Conservation (phyloP, 2,113 vertebrate genomes). For the Stegastes partitus region DNA sequence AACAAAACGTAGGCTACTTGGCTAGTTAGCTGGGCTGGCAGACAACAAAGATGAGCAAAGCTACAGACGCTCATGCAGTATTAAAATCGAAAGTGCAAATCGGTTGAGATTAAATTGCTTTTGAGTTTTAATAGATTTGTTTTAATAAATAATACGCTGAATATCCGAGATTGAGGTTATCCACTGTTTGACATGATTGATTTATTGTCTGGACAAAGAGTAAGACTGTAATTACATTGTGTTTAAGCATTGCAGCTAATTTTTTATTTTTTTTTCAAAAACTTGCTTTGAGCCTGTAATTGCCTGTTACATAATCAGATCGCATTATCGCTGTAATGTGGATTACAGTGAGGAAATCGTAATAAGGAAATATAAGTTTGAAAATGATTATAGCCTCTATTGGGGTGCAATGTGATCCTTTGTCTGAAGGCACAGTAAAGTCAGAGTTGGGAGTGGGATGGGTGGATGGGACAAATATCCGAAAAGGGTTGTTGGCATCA, state of each 20-base stretch:
- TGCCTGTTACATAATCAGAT: constrained; percentile 56
- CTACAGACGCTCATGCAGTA: not conserved
- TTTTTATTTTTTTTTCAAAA: not conserved
- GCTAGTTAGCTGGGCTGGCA: constrained; percentile 62
- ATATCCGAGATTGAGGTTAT: not conserved
- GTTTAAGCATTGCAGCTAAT: constrained; percentile 1
- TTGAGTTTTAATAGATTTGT: not conserved
- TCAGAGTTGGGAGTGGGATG: constrained; percentile 75
- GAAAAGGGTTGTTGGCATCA: constrained; percentile 60
- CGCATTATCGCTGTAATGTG: constrained; percentile 8
- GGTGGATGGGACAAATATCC: constrained; percentile 70
- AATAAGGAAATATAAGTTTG: not conserved
- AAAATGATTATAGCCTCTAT: not conserved
- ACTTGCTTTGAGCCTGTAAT: constrained; percentile 31
- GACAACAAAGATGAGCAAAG: constrained; percentile 74
- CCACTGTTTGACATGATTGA: not conserved
- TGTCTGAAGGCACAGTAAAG: constrained; percentile 63
- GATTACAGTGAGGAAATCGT: not conserved
- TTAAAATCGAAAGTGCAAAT: not conserved
- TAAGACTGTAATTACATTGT: constrained; percentile 15
- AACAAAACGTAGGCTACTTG: constrained; percentile 80
- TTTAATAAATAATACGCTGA: not conserved
- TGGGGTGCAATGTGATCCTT: constrained; percentile 48
- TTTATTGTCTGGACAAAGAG: constrained; percentile 35
- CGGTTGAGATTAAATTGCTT: not conserved